Evolutionary conservation across 2,797 vertebrate species (phyloP).

Genomic region (Hyperoplus lanceolatus): DNA sequence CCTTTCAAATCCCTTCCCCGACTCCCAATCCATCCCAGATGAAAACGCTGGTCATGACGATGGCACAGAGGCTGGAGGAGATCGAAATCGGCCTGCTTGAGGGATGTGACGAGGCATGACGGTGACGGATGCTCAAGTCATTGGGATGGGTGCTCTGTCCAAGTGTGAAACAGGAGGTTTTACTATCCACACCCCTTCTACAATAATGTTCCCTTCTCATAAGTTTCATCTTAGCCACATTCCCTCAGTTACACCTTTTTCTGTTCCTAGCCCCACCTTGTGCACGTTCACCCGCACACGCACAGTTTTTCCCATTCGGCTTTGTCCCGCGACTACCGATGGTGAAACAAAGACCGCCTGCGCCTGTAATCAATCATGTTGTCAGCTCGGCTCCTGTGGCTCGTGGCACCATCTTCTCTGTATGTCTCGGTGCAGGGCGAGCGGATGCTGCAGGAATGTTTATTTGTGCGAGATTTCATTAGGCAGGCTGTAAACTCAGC

Average conservation of each 20-base stretch:
- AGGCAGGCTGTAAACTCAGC: conserved; percentile 75
- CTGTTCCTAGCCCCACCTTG: conserved; percentile 48
- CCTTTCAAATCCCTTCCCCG: not conserved
- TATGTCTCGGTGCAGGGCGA: conserved; percentile 42
- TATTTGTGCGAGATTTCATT: conserved; percentile 75
- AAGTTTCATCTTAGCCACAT: conserved; percentile 30
- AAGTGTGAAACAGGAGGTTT: conserved; percentile 26
- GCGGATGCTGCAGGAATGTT: conserved; percentile 61
- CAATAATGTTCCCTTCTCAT: not conserved
- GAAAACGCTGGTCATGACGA: conserved; percentile 81
- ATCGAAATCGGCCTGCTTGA: conserved; percentile 78
- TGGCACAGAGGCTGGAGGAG: conserved; percentile 83
- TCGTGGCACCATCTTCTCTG: conserved; percentile 46
- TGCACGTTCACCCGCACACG: conserved; percentile 17
- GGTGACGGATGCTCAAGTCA: conserved; percentile 20
- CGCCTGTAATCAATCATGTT: conserved; percentile 80
- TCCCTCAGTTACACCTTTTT: conserved; percentile 38
- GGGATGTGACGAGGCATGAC: conserved; percentile 37
- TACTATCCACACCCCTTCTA: not conserved
- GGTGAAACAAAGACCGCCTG: conserved; percentile 71
- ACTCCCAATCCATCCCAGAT: conserved; percentile 77
- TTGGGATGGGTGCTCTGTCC: conserved; percentile 14
- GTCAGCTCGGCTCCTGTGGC: conserved; percentile 64
- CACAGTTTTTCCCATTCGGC: conserved; percentile 34
- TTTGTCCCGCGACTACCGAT: conserved; percentile 62